phyloP scores from a whole-genome alignment of 1,140 invertebrate genomes.

The Calephelis nemesis region DNA sequence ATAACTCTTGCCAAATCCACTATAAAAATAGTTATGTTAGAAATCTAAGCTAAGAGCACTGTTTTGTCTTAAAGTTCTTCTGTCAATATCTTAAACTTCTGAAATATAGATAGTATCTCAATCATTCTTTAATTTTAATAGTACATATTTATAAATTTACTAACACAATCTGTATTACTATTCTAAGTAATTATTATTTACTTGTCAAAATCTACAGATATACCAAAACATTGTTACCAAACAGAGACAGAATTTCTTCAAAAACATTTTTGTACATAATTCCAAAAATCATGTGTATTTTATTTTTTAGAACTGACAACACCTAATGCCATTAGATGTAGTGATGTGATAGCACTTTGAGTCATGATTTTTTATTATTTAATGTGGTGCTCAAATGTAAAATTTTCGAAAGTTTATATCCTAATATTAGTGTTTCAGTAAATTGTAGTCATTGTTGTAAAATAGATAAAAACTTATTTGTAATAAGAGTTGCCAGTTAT shows the following conservation, averaged over 20 bases:
- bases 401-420: conserved; percentile 1
- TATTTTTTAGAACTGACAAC: neutral
- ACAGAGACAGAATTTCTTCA: conserved; percentile 2
- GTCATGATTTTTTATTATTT: conserved; percentile 9
- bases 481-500: neutral
- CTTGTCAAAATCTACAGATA: conserved; percentile 29
- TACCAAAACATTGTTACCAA: conserved; percentile 59
- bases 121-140: too few relatives aligned
- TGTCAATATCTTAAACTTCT: too few relatives aligned
- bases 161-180: conserved; percentile 3
- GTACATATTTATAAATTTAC: neutral
- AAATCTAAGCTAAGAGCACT: neutral
- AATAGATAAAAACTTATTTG: conserved; percentile 4
- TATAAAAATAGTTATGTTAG: neutral
- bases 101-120: too few relatives aligned
- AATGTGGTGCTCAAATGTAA: conserved; percentile 5
- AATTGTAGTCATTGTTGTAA: conserved; percentile 1
- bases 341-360: conserved; percentile 7
- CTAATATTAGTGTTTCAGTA: neutral
- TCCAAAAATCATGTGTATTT: conserved; percentile 1
- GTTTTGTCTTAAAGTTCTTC: too few relatives aligned
- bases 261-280: conserved; percentile 16
- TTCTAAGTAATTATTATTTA: conserved; percentile 22
- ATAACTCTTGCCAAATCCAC: conserved; percentile 1
- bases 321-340: conserved; percentile 6